These are phyloP conservation scores for Phrynocephalus guinanensis DNA, from an alignment of 2,797 vertebrate species.

Conservation along the genomic window DNA sequence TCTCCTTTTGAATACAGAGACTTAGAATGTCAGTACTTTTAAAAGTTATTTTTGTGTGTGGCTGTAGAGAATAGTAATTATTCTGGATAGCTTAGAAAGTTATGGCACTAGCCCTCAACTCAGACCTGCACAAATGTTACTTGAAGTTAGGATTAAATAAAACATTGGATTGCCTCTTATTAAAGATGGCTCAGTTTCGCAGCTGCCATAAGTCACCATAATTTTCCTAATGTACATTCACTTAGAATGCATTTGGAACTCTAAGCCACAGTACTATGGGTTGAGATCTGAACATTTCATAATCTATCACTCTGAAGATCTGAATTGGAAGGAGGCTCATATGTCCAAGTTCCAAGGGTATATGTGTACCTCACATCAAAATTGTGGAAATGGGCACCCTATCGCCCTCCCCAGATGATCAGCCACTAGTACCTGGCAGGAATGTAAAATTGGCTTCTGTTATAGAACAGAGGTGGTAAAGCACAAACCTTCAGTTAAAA, in stretches of 20 bases:
- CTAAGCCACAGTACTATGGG: neutral
- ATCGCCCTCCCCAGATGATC: too few relatives aligned
- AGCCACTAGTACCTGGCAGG: neutral
- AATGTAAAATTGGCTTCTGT: neutral
- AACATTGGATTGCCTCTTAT: neutral
- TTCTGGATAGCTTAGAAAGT: neutral
- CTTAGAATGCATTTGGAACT: neutral
- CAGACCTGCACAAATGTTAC: slow-evolving; percentile 7
- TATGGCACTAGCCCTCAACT: slow-evolving; percentile 47
- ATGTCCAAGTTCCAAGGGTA: too few relatives aligned
- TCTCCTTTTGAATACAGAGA: neutral
- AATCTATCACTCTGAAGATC: neutral
- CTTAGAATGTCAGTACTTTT: slow-evolving; percentile 33
- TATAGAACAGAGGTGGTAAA: too few relatives aligned
- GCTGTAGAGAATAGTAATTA: neutral
- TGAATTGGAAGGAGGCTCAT: neutral
- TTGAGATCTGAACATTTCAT: neutral
- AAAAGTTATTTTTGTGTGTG: slow-evolving; percentile 1
- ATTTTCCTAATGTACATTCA: neutral
- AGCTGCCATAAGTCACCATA: neutral
- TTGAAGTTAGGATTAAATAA: slow-evolving; percentile 41
- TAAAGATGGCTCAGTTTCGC: slow-evolving; percentile 3
- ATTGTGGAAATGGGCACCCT: too few relatives aligned
- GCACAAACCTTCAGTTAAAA: too few relatives aligned
- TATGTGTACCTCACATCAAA: too few relatives aligned